A percentile compares a stretch with the other conserved stretches of the same genome.
Conservation (phyloP, 92 coral and sea anemone genomes). For the Palythoa grandiflora region DNA sequence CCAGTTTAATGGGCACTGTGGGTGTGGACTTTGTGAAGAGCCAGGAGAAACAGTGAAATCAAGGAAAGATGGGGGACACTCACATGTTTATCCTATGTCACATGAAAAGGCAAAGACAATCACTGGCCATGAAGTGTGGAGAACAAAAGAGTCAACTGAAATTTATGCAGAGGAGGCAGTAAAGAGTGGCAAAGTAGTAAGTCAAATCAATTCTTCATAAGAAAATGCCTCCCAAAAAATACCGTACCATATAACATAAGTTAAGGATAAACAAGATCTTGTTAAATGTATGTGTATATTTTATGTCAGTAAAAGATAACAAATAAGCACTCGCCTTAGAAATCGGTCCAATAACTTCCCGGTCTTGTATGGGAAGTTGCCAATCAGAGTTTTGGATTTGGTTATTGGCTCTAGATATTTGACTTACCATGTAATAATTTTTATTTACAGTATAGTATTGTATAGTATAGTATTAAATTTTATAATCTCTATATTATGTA, state of each 20-base stretch:
- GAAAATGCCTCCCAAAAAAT: neutral
- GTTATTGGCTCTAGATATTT: neutral
- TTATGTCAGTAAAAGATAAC: neutral
- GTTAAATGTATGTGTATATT: too few relatives aligned
- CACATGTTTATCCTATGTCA: conserved; percentile 59
- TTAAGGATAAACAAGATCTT: neutral
- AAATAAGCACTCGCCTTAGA: neutral
- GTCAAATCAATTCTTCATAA: neutral
- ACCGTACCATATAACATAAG: neutral
- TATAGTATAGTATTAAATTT: too few relatives aligned
- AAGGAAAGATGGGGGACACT: conserved; percentile 56
- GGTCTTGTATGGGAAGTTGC: too few relatives aligned
- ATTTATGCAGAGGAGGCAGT: conserved; percentile 47
- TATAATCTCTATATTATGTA: neutral
- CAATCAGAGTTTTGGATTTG: too few relatives aligned
- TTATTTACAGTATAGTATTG: neutral
- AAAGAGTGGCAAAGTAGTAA: conserved; percentile 29
- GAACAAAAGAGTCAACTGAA: conserved; percentile 46
- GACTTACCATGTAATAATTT: neutral
- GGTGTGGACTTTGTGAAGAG: conserved; percentile 57
- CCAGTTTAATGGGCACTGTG: conserved; percentile 65
- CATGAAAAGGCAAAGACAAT: conserved; percentile 46
- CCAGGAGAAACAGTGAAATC: conserved; percentile 63
- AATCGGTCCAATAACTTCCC: neutral
- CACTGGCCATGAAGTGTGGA: conserved; percentile 54